phyloP scores from a whole-genome alignment of 2,888 invertebrate species.

The Ichneumon xanthorius region DNA sequence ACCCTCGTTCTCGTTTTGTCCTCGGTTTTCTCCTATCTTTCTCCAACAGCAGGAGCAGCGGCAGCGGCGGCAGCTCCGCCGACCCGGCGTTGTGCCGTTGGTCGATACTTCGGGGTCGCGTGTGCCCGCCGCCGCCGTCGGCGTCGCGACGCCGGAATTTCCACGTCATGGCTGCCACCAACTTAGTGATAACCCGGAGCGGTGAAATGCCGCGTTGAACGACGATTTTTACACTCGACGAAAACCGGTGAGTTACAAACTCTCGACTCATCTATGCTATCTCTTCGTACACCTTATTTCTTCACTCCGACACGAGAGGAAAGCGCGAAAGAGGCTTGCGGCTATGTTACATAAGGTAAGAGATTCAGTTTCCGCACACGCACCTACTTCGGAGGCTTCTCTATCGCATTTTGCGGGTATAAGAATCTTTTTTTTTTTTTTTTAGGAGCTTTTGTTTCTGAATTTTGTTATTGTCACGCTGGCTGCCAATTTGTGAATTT shows the following conservation, averaged over 20 bases:
- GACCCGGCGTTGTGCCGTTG: constrained; percentile 74
- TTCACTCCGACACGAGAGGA: constrained; percentile 19
- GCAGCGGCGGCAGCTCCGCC: constrained; percentile 48
- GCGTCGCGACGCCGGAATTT: constrained; percentile 83
- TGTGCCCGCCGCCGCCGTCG: constrained; percentile 77
- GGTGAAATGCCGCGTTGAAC: constrained; percentile 45
- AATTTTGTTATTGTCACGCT: background rate
- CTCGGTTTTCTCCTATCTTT: constrained; percentile 40
- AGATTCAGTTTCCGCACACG: background rate
- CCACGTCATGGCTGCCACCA: constrained; percentile 81
- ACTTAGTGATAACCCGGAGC: constrained; percentile 63
- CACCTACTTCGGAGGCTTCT: background rate
- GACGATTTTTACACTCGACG: constrained; percentile 36
- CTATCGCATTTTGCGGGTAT: background rate
- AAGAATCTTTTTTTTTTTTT: background rate
- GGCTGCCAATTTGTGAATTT: background rate
- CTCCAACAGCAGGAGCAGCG: constrained; percentile 3
- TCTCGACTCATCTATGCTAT: constrained; percentile 26
- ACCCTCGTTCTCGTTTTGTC: constrained; percentile 70
- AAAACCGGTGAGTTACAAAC: constrained; percentile 59
- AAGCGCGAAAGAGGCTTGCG: constrained; percentile 8
- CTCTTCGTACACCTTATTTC: constrained; percentile 15
- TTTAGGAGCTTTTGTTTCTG: background rate
- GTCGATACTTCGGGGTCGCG: constrained; percentile 82
- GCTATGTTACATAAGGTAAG: background rate